Conservation (phyloP, 2,888 invertebrate genomes). For the Sabatieria punctata region DNA sequence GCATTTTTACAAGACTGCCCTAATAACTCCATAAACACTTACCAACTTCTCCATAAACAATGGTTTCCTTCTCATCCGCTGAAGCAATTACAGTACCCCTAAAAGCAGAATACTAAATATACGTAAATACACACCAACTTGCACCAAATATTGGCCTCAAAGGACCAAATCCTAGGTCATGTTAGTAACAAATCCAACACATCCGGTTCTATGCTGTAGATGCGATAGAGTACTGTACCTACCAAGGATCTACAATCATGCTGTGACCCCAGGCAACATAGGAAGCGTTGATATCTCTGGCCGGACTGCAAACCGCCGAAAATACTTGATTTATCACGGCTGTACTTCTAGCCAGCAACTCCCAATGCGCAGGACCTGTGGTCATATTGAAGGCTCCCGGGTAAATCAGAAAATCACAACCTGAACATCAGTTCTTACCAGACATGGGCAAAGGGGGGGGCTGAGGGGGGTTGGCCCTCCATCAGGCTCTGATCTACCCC, state of each 20-base stretch:
- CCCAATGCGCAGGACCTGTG: slow-evolving; percentile 86
- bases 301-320: slow-evolving; percentile 66
- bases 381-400: slow-evolving; percentile 93
- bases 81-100: slow-evolving; percentile 51
- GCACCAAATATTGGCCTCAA: too few species aligned
- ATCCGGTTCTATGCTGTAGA: too few species aligned
- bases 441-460: too few species aligned
- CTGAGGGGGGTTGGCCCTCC: too few species aligned
- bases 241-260: slow-evolving; percentile 60
- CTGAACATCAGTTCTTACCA: too few species aligned
- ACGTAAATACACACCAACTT: too few species aligned
- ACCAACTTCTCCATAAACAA: slow-evolving; percentile 60
- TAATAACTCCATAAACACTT: too few species aligned
- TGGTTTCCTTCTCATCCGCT: slow-evolving; percentile 52
- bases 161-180: too few species aligned
- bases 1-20: too few species aligned
- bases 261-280: slow-evolving; percentile 83
- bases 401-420: slow-evolving; percentile 68
- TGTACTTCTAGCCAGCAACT: slow-evolving; percentile 56
- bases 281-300: slow-evolving; percentile 49
- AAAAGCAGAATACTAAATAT: slow-evolving; percentile 4
- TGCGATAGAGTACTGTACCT: too few species aligned
- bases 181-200: too few species aligned
- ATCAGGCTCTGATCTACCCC: too few species aligned
- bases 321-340: slow-evolving; percentile 66